Evolutionary conservation across 1,140 invertebrate genomes (phyloP).

Genomic region (Belonocnema kinseyi): DNA sequence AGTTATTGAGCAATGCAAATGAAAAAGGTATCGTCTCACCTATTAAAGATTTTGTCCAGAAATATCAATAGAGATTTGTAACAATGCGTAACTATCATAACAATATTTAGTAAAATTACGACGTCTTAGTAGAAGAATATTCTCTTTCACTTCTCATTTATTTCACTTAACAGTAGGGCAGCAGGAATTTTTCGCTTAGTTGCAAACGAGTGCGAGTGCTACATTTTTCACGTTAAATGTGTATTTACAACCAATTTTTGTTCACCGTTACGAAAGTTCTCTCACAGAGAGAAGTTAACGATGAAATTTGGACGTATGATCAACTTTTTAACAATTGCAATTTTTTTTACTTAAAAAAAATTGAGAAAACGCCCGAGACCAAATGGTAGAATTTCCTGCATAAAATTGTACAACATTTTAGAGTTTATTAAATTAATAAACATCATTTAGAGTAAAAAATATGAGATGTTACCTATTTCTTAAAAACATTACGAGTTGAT

Average conservation of each 20-base stretch:
- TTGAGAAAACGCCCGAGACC: no score
- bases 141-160: conserved; percentile 19
- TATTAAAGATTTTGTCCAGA: neutral
- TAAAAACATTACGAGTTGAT: no score
- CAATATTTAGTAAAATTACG: conserved; percentile 14
- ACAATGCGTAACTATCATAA: neutral
- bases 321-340: neutral
- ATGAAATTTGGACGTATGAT: conserved; percentile 23
- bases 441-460: no score
- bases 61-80: no score
- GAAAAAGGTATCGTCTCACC: neutral
- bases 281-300: conserved; percentile 21
- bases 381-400: no score
- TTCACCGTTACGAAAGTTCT: conserved; percentile 15
- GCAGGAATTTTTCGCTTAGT: conserved; percentile 12
- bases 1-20: conserved; percentile 22
- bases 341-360: neutral
- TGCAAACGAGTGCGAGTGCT: neutral
- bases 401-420: no score
- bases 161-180: conserved; percentile 19
- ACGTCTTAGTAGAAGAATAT: conserved; percentile 19
- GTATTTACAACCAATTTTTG: neutral
- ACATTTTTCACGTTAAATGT: neutral
- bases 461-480: no score
- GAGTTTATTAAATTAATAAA: no score